Percentiles rank a stretch among this genome's conserved stretches.
phyloP scores from a whole-genome alignment of 2,797 vertebrate genomes.

The Macropodus opercularis region DNA sequence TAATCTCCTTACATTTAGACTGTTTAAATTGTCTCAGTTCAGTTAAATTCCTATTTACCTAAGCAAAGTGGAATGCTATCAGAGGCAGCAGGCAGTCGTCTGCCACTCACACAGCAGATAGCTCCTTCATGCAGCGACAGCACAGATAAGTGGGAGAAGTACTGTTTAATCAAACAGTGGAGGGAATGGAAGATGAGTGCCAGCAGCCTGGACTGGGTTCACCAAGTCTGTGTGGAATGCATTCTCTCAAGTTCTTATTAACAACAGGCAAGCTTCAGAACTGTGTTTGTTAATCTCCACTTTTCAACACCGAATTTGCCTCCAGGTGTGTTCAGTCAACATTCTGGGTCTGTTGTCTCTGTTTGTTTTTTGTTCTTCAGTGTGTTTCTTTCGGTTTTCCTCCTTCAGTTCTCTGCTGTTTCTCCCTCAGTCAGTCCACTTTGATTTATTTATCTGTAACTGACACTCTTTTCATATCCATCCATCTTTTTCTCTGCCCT shows the following conservation, averaged over 20 bases:
- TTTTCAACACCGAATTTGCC: too few relatives aligned
- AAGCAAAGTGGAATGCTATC: constrained; percentile 74
- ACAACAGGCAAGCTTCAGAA: too few relatives aligned
- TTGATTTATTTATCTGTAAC: constrained; percentile 39
- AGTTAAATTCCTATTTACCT: constrained; percentile 80
- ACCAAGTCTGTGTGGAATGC: constrained; percentile 23
- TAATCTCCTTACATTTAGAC: constrained; percentile 80
- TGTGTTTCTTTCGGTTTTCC: constrained; percentile 25
- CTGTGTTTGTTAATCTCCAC: not conserved
- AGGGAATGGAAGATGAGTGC: constrained; percentile 42
- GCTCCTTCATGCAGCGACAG: constrained; percentile 74
- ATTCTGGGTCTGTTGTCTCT: constrained; percentile 28
- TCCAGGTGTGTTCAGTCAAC: constrained; percentile 32
- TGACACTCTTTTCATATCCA: constrained; percentile 58
- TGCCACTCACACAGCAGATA: constrained; percentile 74
- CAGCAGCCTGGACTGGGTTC: constrained; percentile 24
- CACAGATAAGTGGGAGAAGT: constrained; percentile 63
- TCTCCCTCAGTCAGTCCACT: constrained; percentile 44
- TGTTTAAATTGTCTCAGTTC: constrained; percentile 82
- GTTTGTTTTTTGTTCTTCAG: constrained; percentile 13
- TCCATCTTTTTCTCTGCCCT: constrained; percentile 60
- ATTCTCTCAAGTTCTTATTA: constrained; percentile 14
- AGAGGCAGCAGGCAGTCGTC: constrained; percentile 68
- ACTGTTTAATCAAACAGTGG: constrained; percentile 70
- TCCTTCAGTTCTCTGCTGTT: constrained; percentile 13